phyloP scores from a whole-genome alignment of 2,113 vertebrate genomes.

The Pseudolaguvia tuberculata region DNA sequence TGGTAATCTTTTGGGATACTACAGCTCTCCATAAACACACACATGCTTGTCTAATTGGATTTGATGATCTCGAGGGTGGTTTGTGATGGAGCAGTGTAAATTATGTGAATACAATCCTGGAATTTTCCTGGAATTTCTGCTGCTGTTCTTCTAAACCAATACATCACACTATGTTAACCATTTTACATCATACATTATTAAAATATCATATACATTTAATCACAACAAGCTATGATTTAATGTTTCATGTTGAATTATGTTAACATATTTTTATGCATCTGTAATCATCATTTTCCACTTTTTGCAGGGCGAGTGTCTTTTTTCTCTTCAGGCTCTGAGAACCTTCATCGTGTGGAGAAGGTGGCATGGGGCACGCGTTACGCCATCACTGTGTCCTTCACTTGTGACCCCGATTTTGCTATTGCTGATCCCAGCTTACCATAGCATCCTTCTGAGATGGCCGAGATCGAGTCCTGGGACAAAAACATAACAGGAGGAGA shows the following conservation, averaged over 20 bases:
- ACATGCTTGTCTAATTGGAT: neutral
- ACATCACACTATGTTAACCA: neutral
- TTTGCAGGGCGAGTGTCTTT: conserved; percentile 87
- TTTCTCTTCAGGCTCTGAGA: conserved; percentile 96
- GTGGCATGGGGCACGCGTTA: conserved; percentile 91
- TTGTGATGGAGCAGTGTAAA: neutral
- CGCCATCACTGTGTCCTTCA: conserved; percentile 95
- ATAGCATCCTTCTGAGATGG: conserved; percentile 42
- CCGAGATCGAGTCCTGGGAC: conserved; percentile 49
- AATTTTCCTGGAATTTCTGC: conserved; percentile 23
- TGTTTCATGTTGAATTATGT: neutral
- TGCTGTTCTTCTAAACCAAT: neutral
- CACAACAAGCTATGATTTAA: neutral
- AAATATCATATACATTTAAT: neutral
- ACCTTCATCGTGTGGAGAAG: conserved; percentile 90
- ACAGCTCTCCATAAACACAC: neutral
- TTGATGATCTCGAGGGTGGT: neutral
- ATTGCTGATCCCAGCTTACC: conserved; percentile 77
- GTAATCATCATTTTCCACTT: conserved; percentile 9
- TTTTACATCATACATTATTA: neutral
- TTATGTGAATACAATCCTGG: conserved; percentile 1
- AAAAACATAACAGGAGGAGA: conserved; percentile 4
- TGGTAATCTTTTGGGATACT: neutral
- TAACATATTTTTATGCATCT: neutral
- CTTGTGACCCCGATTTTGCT: conserved; percentile 80